Evolutionary conservation across 2,113 vertebrate species (phyloP), one percentile per base, ranked within the genome.

Genomic region (Pachypanchax playfairii): DNA sequence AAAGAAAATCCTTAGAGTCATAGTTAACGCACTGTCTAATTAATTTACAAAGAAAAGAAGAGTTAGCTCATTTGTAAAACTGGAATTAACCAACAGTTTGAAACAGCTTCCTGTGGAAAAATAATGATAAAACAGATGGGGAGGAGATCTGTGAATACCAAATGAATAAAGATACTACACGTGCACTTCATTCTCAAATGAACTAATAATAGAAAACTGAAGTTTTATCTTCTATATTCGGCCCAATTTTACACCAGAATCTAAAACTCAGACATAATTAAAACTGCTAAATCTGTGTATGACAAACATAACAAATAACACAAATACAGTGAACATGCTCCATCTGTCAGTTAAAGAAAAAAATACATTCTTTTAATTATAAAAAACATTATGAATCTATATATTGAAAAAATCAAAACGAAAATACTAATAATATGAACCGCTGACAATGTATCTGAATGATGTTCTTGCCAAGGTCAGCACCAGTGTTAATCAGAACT

Each of bases 41-140:
- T 18, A 22, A 18, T 39, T 35, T 6, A 35, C 33, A 35, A 35
- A 35, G 33, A 35, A 35, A 9, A 41, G 43, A 35, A 55, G 21
- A 15, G 2, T 12, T 22, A 39, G 11, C 9, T 48, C 51, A n/a
- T 43, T 38, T 38, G 9, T 6, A 58, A 58, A 64, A 67, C 31
- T 46, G 25, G 4, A 21, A 35, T 46, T 41, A 31, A 70, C 43
- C 43, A 56, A 42, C 18, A 35, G 24, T 38, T 22, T 77, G 35
- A 22, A 51, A n/a, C 26, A 33, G 6, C 15, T 53, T 20, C 59
- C 8, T 14, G 44, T 38, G 39, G 24, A 33, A 55, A 70, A 55
- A 11, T 31, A 25, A 36, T 36, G 20, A 51, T 42, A 38, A 25
- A 54, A 41, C 75, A 71, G 49, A 78, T 50, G 67, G 46, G 21